phyloP scores from a whole-genome alignment of 2,797 vertebrate genomes.

The Spinus olivaceus region DNA sequence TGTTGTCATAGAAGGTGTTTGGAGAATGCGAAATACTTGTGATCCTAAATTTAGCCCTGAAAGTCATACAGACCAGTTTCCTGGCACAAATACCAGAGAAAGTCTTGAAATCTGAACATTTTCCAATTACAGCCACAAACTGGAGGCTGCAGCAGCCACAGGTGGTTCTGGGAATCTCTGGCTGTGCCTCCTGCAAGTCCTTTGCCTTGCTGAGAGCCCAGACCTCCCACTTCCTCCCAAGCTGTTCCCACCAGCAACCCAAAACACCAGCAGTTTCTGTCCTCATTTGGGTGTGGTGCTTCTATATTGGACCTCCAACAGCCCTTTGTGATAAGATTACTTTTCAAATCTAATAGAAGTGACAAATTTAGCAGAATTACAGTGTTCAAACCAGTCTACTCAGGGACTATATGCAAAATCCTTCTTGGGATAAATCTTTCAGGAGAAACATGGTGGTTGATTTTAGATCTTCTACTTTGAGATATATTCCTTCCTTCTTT shows the following conservation, averaged over 20 bases:
- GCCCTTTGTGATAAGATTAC: not conserved
- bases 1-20: slow-evolving; percentile 20
- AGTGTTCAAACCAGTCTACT: not conserved
- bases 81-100: slow-evolving; percentile 49
- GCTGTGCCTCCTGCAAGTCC: not conserved
- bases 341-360: not conserved
- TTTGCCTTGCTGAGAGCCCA: not conserved
- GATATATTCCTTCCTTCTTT: not conserved
- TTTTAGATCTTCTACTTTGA: not conserved
- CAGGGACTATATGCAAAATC: not conserved
- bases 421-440: not conserved
- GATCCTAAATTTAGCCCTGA: slow-evolving; percentile 46
- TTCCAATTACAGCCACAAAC: not conserved
- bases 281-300: not conserved
- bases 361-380: not conserved
- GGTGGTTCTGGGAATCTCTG: fast-evolving
- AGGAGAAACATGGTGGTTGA: not conserved
- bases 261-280: not conserved
- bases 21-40: slow-evolving; percentile 1
- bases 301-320: not conserved
- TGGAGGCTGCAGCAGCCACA: not conserved
- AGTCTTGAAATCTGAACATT: slow-evolving; percentile 8
- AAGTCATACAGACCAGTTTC: slow-evolving; percentile 17
- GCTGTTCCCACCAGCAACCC: not conserved
- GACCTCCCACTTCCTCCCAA: not conserved